Evolutionary conservation across 2,113 vertebrate genomes (phyloP).

Genomic region (Chrysemys picta): DNA sequence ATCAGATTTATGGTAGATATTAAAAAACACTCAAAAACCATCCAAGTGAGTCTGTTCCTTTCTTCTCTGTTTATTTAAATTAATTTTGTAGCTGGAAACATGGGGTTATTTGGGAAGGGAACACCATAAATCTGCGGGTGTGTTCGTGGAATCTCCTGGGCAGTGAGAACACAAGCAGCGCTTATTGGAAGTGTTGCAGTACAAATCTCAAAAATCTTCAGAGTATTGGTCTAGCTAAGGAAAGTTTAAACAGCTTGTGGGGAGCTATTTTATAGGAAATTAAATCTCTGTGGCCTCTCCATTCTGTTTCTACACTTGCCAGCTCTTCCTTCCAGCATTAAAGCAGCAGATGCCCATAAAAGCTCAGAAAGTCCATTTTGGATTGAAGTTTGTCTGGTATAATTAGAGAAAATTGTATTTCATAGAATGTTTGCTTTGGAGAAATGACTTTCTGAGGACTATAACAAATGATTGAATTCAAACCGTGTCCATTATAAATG

Average conservation of each 20-base stretch:
- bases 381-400: background rate
- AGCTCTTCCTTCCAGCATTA: background rate
- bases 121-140: background rate
- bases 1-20: conserved; percentile 24
- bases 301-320: background rate
- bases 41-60: fast-evolving
- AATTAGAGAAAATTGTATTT: conserved; percentile 13
- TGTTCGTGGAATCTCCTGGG: conserved; percentile 43
- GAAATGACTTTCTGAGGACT: background rate
- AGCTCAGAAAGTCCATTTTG: conserved; percentile 4
- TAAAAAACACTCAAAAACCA: background rate
- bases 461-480: conserved; percentile 7
- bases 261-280: conserved; percentile 42
- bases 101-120: conserved; percentile 45
- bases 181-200: background rate
- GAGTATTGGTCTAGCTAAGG: background rate
- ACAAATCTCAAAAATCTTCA: background rate
- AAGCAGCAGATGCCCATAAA: background rate
- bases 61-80: conserved; percentile 15
- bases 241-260: background rate
- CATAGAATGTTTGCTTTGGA: background rate
- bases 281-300: conserved; percentile 8
- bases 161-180: conserved; percentile 5
- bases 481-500: background rate
- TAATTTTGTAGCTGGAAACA: background rate